Percentiles rank a stretch among this genome's conserved stretches.
Conservation (phyloP, 2,113 vertebrate species). For the Ifrita kowaldi region DNA sequence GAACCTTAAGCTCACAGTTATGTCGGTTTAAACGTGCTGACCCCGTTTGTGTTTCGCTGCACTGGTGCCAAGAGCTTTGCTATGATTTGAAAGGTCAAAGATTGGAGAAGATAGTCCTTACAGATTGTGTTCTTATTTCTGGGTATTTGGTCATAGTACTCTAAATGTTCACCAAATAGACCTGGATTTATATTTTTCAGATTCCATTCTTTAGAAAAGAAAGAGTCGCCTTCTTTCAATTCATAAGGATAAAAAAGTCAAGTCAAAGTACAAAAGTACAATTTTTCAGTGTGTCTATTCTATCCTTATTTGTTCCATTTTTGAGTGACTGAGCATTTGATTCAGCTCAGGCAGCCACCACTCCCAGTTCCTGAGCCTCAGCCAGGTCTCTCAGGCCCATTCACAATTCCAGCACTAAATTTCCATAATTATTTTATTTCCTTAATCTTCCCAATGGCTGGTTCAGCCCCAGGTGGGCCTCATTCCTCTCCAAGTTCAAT, state of each 20-base stretch:
- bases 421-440: slow-evolving; percentile 75
- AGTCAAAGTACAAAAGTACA: slow-evolving; percentile 4
- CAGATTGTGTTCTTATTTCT: not conserved
- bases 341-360: slow-evolving; percentile 61
- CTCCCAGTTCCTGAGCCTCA: slow-evolving; percentile 60
- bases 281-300: not conserved
- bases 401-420: slow-evolving; percentile 71
- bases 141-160: not conserved
- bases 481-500: slow-evolving; percentile 67
- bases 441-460: slow-evolving; percentile 71
- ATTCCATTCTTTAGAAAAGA: not conserved
- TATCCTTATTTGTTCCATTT: slow-evolving; percentile 46
- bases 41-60: not conserved
- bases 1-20: not conserved
- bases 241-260: slow-evolving; percentile 3
- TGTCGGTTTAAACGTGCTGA: not conserved
- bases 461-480: slow-evolving; percentile 62
- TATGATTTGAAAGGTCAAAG: not conserved
- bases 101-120: not conserved
- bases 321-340: slow-evolving; percentile 53
- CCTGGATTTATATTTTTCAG: not conserved
- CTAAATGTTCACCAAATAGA: not conserved
- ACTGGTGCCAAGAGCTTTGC: not conserved
- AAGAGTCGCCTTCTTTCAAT: not conserved
- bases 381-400: slow-evolving; percentile 66